A percentile compares a stretch with the other conserved stretches of the same genome.
Conservation (phyloP, 2,888 invertebrate genomes). For the Stenolophus ochropezus region DNA sequence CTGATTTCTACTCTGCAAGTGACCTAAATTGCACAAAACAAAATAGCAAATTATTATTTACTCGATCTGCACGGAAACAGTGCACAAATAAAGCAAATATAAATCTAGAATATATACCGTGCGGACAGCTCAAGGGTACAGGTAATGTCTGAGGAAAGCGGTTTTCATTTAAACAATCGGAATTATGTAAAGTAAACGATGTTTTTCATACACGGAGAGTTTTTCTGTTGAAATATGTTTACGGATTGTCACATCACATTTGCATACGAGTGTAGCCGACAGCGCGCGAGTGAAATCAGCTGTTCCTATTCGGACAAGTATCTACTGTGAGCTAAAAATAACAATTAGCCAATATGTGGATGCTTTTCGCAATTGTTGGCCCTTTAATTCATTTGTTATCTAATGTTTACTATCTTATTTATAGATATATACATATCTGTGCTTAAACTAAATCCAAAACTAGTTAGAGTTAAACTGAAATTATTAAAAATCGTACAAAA, state of each 20-base stretch:
- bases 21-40: conserved; percentile 4
- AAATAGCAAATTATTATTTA: conserved; percentile 7
- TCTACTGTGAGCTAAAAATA: background rate
- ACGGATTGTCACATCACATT: background rate
- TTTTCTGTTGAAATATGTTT: background rate
- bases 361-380: background rate
- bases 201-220: background rate
- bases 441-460: too few relatives aligned
- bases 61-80: background rate
- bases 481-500: too few relatives aligned
- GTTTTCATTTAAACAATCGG: background rate
- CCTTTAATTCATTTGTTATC: background rate
- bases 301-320: background rate
- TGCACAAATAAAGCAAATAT: background rate
- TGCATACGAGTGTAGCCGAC: background rate
- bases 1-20: background rate
- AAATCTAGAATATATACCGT: background rate
- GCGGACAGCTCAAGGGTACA: background rate
- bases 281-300: background rate
- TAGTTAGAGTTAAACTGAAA: too few relatives aligned
- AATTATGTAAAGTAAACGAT: background rate
- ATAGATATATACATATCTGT: too few relatives aligned
- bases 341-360: background rate
- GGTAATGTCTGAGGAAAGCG: background rate
- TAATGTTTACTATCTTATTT: too few relatives aligned